phyloP scores from a whole-genome alignment of 2,888 invertebrate species.

The Rosalia funebris region DNA sequence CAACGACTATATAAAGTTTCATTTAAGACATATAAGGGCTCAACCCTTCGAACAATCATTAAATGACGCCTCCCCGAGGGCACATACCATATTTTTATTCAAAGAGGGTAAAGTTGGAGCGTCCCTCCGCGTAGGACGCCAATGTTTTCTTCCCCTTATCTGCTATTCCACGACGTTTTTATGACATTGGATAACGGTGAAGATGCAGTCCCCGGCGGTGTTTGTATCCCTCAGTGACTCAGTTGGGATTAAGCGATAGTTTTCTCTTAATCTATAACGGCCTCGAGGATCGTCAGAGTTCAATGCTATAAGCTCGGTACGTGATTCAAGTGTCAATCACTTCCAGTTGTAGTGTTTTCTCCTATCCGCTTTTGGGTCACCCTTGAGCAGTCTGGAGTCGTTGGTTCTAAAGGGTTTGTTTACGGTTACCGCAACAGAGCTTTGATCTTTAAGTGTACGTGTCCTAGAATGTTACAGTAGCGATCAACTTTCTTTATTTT shows the following conservation, averaged over 20 bases:
- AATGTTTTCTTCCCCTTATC: neutral
- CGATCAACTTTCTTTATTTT: too few species aligned
- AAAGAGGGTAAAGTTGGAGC: neutral
- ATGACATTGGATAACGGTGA: conserved; percentile 8
- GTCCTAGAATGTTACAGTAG: too few species aligned
- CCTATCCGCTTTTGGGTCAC: neutral
- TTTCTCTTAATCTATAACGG: conserved; percentile 23
- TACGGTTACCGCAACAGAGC: neutral
- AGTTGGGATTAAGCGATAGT: conserved; percentile 23
- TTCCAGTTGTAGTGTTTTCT: neutral
- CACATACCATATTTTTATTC: neutral
- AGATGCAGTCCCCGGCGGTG: conserved; percentile 12
- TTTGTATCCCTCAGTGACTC: conserved; percentile 14
- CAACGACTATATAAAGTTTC: neutral
- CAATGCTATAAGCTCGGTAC: conserved; percentile 10
- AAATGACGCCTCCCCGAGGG: conserved; percentile 8
- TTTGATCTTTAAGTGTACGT: too few species aligned
- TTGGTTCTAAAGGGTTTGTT: neutral
- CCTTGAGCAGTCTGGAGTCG: neutral
- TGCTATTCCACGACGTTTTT: conserved; percentile 13
- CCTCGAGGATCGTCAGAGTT: conserved; percentile 11
- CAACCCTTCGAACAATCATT: conserved; percentile 1
- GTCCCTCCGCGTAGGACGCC: neutral
- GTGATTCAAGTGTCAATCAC: conserved; percentile 27
- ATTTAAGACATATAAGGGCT: conserved; percentile 1